A percentile compares a stretch with the other conserved stretches of the same genome.
phyloP scores from a whole-genome alignment of 2,113 vertebrate genomes.

The Geococcyx californianus region DNA sequence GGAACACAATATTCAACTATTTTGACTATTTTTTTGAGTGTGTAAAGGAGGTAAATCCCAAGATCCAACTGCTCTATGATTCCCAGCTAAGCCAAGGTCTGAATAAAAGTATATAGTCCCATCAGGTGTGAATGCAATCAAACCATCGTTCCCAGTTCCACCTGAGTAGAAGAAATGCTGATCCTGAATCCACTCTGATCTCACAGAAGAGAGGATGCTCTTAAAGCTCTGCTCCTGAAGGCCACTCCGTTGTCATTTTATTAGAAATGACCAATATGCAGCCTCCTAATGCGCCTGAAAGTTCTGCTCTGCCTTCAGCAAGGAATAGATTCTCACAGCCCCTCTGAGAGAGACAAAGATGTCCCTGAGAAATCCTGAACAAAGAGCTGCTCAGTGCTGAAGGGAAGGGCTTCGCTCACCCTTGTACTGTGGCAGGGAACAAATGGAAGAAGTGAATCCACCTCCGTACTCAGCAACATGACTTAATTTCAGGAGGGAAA shows the following conservation, averaged over 20 bases:
- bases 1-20: constrained; percentile 13
- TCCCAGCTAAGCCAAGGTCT: background rate
- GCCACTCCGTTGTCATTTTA: rapidly evolving
- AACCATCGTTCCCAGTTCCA: background rate
- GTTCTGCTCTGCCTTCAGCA: background rate
- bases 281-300: background rate
- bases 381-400: background rate
- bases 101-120: rapidly evolving
- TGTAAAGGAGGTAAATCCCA: background rate
- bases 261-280: background rate
- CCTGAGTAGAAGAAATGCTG: background rate
- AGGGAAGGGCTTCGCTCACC: background rate
- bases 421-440: background rate
- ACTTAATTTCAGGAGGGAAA: background rate
- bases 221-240: background rate
- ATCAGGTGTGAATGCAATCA: background rate
- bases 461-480: background rate
- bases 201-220: background rate
- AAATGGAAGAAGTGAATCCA: background rate
- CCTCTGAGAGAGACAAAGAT: background rate
- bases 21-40: background rate
- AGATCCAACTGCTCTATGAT: background rate
- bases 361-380: background rate
- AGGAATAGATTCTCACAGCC: background rate
- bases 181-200: background rate